Evolutionary conservation across 2,113 vertebrate species (phyloP).

Genomic region (Leptosomus discolor): DNA sequence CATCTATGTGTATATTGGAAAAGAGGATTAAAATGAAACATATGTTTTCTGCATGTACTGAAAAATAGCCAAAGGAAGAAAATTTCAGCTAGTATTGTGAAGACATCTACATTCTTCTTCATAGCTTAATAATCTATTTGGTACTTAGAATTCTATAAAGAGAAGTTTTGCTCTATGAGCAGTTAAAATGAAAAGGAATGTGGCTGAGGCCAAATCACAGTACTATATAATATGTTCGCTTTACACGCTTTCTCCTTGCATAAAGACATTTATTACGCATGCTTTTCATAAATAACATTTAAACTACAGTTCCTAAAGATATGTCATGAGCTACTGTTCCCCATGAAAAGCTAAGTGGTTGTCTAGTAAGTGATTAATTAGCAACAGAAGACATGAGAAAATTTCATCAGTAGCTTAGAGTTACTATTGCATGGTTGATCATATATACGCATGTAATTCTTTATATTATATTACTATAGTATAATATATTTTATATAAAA

Average conservation of each 20-base stretch:
- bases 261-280: background rate
- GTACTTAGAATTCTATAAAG: background rate
- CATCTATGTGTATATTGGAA: background rate
- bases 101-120: background rate
- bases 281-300: background rate
- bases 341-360: background rate
- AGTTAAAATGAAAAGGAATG: background rate
- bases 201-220: background rate
- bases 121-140: background rate
- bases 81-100: background rate
- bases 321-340: background rate
- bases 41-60: background rate
- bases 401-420: background rate
- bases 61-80: background rate
- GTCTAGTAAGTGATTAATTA: background rate
- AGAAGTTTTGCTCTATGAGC: background rate
- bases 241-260: background rate
- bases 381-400: background rate
- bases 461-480: background rate
- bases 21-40: background rate
- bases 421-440: background rate
- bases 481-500: background rate
- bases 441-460: background rate
- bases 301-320: background rate
- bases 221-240: background rate